Evolutionary conservation across 2,113 vertebrate genomes (phyloP).

Genomic region (Rostratula benghalensis): DNA sequence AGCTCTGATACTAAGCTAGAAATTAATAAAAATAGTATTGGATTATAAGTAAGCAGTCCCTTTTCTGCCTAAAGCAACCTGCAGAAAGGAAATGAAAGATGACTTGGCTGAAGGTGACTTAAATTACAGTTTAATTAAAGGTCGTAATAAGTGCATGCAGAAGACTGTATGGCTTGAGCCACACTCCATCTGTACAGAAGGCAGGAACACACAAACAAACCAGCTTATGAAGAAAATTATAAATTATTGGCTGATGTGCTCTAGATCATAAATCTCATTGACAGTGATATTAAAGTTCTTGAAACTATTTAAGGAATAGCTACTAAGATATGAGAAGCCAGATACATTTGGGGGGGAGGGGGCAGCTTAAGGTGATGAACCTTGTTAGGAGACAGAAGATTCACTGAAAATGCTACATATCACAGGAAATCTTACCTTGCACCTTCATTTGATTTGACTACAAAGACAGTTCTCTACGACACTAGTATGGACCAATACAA

Average conservation of each 20-base stretch:
- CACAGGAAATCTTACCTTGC: neutral
- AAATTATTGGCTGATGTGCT: neutral
- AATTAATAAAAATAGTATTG: neutral
- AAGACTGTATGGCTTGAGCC: neutral
- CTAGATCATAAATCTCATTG: neutral
- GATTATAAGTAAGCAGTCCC: neutral
- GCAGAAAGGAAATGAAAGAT: neutral
- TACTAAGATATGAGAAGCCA: neutral
- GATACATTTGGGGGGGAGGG: neutral
- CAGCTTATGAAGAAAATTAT: neutral
- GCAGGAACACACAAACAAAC: neutral
- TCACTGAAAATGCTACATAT: neutral
- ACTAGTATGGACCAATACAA: neutral
- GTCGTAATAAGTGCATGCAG: rapidly evolving
- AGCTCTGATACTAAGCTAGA: neutral
- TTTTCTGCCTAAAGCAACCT: neutral
- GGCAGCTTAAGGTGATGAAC: too few relatives aligned
- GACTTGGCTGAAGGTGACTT: neutral
- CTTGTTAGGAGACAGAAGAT: neutral
- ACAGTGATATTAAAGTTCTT: neutral
- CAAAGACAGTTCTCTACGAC: neutral
- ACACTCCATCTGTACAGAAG: neutral
- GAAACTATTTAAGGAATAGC: neutral
- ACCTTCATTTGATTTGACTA: neutral
- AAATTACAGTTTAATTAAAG: neutral